phyloP scores from a whole-genome alignment of 2,797 vertebrate genomes.

The Epinephelus coioides region DNA sequence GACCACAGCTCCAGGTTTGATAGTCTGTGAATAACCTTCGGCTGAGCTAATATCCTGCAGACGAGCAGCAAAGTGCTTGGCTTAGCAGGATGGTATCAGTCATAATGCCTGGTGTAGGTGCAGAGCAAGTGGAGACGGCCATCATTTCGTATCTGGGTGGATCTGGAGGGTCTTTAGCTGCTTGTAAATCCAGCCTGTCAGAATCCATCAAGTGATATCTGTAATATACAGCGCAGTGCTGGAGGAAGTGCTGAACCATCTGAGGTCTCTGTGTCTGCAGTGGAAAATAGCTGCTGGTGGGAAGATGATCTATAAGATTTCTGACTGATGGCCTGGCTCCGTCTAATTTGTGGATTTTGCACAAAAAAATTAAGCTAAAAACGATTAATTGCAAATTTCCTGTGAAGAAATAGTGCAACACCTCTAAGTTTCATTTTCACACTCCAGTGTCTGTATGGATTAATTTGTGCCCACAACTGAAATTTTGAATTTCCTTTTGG shows the following conservation, averaged over 20 bases:
- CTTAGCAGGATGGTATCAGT: slow-evolving; percentile 77
- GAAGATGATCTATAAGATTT: not conserved
- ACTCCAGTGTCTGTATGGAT: too few relatives aligned
- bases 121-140: slow-evolving; percentile 44
- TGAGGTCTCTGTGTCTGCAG: slow-evolving; percentile 1
- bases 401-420: too few relatives aligned
- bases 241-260: slow-evolving; percentile 37
- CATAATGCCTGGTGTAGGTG: slow-evolving; percentile 56
- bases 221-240: slow-evolving; percentile 44
- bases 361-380: too few relatives aligned
- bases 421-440: too few relatives aligned
- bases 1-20: slow-evolving; percentile 68
- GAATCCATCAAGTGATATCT: slow-evolving; percentile 47
- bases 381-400: too few relatives aligned
- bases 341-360: too few relatives aligned
- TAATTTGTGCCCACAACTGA: too few relatives aligned
- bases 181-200: slow-evolving; percentile 62
- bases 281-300: not conserved
- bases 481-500: too few relatives aligned
- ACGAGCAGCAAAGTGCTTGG: slow-evolving; percentile 81
- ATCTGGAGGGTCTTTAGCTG: slow-evolving; percentile 68
- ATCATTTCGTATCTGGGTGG: slow-evolving; percentile 66
- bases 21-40: slow-evolving; percentile 74
- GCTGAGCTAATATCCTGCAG: slow-evolving; percentile 75
- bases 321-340: too few relatives aligned